Evolutionary conservation across 1,140 invertebrate genomes (phyloP).

Genomic region (Aphidius gifuensis): DNA sequence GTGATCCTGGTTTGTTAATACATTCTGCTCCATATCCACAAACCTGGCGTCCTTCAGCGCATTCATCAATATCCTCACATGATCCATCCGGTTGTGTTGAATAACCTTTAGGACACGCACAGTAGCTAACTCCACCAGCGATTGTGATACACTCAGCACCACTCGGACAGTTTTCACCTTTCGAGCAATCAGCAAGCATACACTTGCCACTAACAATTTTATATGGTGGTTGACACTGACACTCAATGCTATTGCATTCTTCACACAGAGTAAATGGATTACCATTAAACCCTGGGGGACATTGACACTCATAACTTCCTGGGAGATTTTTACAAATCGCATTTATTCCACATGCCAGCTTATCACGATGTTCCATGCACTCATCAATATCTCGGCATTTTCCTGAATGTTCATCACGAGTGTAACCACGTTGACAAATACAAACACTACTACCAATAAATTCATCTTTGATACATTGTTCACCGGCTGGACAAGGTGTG

Average conservation of each 20-base stretch:
- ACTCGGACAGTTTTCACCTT: constrained; percentile 71
- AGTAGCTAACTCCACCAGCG: constrained; percentile 84
- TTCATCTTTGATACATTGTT: constrained; percentile 79
- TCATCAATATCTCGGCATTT: constrained; percentile 86
- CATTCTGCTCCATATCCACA: constrained; percentile 86
- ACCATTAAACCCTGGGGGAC: constrained; percentile 81
- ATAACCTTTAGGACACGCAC: constrained; percentile 81
- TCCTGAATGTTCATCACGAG: constrained; percentile 66
- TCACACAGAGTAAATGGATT: constrained; percentile 83
- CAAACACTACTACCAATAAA: constrained; percentile 74
- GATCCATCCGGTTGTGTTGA: constrained; percentile 69
- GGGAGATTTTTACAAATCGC: constrained; percentile 89
- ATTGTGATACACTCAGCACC: constrained; percentile 86
- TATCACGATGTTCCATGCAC: constrained; percentile 70
- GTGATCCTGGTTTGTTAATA: constrained; percentile 74
- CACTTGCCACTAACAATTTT: constrained; percentile 78
- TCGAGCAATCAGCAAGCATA: constrained; percentile 78
- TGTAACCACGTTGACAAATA: constrained; percentile 81
- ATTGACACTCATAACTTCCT: constrained; percentile 91
- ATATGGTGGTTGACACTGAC: constrained; percentile 83
- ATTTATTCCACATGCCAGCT: constrained; percentile 78
- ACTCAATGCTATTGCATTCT: constrained; percentile 78
- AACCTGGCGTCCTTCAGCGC: constrained; percentile 68
- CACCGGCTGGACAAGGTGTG: constrained; percentile 76
- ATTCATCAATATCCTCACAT: constrained; percentile 83